Evolutionary conservation across 35 echinoderm and acorn worm genomes (phyloP).

Genomic region (Hemicentrotus pulcherrimus): DNA sequence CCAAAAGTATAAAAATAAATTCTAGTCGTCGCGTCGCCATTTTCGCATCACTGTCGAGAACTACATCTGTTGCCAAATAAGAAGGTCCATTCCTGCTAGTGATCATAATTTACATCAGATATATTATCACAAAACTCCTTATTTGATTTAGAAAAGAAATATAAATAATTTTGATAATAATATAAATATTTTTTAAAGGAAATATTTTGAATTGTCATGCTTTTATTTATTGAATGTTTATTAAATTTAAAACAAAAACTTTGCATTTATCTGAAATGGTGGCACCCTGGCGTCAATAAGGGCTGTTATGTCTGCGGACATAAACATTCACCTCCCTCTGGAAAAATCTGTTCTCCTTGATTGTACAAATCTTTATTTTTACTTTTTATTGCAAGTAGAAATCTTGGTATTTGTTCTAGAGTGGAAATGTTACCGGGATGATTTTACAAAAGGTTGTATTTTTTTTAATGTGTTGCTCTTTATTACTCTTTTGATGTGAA

Average conservation of each 20-base stretch:
- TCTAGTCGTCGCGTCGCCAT: conserved; percentile 33
- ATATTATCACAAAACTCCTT: background rate
- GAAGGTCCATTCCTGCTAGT: background rate
- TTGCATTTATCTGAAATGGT: background rate
- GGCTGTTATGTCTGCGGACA: conserved; percentile 27
- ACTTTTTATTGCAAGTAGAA: background rate
- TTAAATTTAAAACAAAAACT: background rate
- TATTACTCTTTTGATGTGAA: background rate
- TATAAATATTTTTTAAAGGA: background rate
- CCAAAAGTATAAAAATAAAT: background rate
- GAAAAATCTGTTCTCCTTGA: background rate
- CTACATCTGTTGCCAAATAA: background rate
- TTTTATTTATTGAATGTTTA: background rate
- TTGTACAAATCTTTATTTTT: background rate
- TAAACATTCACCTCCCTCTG: conserved; percentile 44
- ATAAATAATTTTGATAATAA: background rate
- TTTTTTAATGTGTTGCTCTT: background rate
- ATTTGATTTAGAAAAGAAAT: background rate
- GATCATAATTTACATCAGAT: background rate
- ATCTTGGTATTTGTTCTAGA: background rate
- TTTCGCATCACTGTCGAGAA: background rate
- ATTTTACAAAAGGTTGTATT: background rate
- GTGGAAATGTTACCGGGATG: too few species aligned
- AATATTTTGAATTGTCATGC: background rate
- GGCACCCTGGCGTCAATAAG: conserved; percentile 6